Conservation (phyloP, 2,888 invertebrate genomes). For the Harpalus rubripes region DNA sequence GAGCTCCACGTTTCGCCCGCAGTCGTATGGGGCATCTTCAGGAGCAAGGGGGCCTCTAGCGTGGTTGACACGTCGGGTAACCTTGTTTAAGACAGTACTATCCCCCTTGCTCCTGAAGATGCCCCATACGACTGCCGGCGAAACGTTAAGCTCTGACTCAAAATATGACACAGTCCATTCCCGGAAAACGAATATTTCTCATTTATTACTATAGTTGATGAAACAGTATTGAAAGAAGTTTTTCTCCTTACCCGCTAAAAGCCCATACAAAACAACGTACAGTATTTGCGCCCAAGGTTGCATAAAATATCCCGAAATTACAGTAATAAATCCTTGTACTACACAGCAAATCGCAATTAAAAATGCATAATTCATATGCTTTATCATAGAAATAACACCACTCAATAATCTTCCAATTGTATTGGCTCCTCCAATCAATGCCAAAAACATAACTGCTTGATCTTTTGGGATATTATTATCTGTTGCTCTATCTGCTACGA, state of each 20-base stretch:
- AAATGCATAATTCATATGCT: not conserved
- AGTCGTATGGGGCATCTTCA: too few species aligned
- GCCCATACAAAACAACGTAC: conserved; percentile 90
- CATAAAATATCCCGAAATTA: conserved; percentile 84
- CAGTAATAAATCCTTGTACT: conserved; percentile 86
- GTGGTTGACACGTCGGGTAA: too few species aligned
- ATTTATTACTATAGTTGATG: too few species aligned
- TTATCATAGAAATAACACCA: conserved; percentile 78
- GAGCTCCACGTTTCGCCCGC: too few species aligned
- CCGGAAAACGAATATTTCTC: too few species aligned
- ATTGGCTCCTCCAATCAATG: conserved; percentile 92
- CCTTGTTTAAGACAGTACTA: too few species aligned
- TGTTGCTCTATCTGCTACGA: conserved; percentile 81
- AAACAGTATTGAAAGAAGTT: too few species aligned
- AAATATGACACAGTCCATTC: too few species aligned
- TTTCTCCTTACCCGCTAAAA: conserved; percentile 85
- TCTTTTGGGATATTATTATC: conserved; percentile 77
- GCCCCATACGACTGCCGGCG: too few species aligned
- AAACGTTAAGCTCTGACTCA: too few species aligned
- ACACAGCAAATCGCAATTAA: conserved; percentile 6
- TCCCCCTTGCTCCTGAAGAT: too few species aligned
- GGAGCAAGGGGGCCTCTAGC: too few species aligned
- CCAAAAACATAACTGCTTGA: conserved; percentile 83
- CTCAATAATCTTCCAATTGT: conserved; percentile 91
- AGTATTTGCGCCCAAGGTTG: conserved; percentile 83